Percentiles rank a stretch among this genome's conserved stretches.
These are phyloP conservation scores for Craseonycteris thonglongyai DNA, from an alignment of 2,113 vertebrate species.

Conservation along the genomic window DNA sequence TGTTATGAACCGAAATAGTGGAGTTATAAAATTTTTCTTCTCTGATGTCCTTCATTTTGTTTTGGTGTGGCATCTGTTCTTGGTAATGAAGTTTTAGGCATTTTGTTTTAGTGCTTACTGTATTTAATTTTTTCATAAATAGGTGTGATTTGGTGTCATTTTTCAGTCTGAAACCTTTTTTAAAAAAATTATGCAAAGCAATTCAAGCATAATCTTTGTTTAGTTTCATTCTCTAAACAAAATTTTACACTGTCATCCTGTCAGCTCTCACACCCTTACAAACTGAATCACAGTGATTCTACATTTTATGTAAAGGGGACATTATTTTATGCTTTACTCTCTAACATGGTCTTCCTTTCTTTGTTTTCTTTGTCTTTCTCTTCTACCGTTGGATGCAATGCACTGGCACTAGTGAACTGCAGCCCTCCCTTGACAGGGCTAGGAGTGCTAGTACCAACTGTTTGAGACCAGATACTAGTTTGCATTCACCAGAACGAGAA, in stretches of 20 bases:
- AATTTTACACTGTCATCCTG: slow-evolving; percentile 69
- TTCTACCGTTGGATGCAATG: slow-evolving; percentile 87
- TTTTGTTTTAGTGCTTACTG: slow-evolving; percentile 73
- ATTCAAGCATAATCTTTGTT: slow-evolving; percentile 76
- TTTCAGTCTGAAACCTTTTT: slow-evolving; percentile 65
- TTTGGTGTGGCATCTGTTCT: slow-evolving; percentile 71
- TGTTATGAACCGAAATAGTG: slow-evolving; percentile 41
- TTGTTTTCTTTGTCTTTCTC: slow-evolving; percentile 89
- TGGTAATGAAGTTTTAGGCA: slow-evolving; percentile 58
- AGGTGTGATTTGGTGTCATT: slow-evolving; percentile 70
- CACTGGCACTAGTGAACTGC: slow-evolving; percentile 98
- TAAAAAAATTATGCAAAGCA: slow-evolving; percentile 64
- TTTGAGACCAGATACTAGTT: slow-evolving; percentile 97
- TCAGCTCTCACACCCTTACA: slow-evolving; percentile 74
- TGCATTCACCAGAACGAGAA: slow-evolving; percentile 96
- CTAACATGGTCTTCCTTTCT: slow-evolving; percentile 91
- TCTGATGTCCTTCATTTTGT: slow-evolving; percentile 72
- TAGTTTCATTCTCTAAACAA: slow-evolving; percentile 77
- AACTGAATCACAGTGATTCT: slow-evolving; percentile 78
- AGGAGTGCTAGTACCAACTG: slow-evolving; percentile 99
- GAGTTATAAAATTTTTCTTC: slow-evolving; percentile 59
- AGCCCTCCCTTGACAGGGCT: slow-evolving; percentile 98
- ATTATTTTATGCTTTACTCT: slow-evolving; percentile 86
- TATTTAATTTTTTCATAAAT: slow-evolving; percentile 72
- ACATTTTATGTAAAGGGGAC: slow-evolving; percentile 82